Evolutionary conservation across 2,797 vertebrate species (phyloP), one percentile per base, ranked within the genome.

Genomic region (Oreonectes daqikongensis): DNA sequence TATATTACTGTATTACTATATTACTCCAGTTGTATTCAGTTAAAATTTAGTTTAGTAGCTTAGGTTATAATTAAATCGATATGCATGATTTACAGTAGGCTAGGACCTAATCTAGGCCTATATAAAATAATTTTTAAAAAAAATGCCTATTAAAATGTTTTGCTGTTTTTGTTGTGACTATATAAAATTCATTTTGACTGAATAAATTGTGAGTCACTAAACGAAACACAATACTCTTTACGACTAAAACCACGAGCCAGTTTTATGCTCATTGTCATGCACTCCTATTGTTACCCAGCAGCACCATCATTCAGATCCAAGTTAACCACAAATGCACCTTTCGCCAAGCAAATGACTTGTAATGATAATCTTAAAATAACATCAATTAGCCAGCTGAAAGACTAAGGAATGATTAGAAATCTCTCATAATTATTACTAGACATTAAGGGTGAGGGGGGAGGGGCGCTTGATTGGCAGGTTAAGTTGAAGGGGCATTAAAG

Each of bases 291-390:
- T 72, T 48, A 24, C 57, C 42, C 9, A 11, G 3, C 12, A 32
- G 17, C 22, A 38, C 12, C 8, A 63, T 24, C 30, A 35, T 60
- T 72, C 17, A 61, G 28, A 61, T 35, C 35, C 22, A 67, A 42
- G 40, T 68, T 66, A 66, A 57, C 35, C 26, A 46, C 50, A 67
- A 44, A 66, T 55, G 63, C 55, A 67, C 53, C 65, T 68, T 77
- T 69, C 20, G 24, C 30, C 60, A 42, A n/a, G 22, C 65, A 44
- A 71, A 67, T 9, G 28, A 32, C 50, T 73, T 40, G 30, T 69
- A 81, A 76, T 69, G 65, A 57, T 79, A 70, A 69, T 82, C 89
- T 87, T 88, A 86, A 94, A 94, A 94, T 93, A 93, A 94, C 88
- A 78, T 50, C 72, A 87, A 94, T 94, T 94, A 85, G 67, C 78